Base-by-base conservation (phyloP, 2,797 vertebrate genomes). In the Chiloscyllium punctatum region DNA sequence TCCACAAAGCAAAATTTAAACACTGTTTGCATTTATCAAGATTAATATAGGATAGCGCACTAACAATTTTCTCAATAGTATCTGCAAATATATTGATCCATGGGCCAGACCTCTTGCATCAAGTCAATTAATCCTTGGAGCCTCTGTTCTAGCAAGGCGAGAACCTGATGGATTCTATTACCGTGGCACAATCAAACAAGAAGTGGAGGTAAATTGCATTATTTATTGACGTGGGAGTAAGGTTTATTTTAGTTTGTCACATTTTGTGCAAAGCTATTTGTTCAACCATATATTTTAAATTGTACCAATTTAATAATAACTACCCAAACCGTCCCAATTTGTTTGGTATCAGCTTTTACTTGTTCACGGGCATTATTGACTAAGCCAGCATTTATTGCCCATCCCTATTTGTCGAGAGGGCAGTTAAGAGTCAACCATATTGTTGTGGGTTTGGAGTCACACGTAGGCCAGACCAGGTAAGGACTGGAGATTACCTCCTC, bases 161-260 rank as follows among this genome's bases (percentile, higher is more conserved):
- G 97, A 98, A 77, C 84, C 30, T 21, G 98, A 98, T 86, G 98
- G 98, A 1, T 97, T 98, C 96, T 99, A 98, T 96, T 98, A 99
- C 96, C 79, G 0, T 72, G 98, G 98, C 30, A 98, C 97, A 90
- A 96, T 98, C 68, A 97, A 97, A 96, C 96, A 98, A 53, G 97
- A 98, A 96, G 95, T 98, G 48, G 97, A 98, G 98, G 97, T 68
- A 23, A 92, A 92, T 69, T 92, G 21, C 69, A 23, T 4, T 42
- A 23, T 92, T 25, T 51, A 27, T 51, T 87, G 84, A 53, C 6
- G 7, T 87, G 51, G 18, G 48, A 87, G 68, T 69, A 92, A 69
- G 4, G 23, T 92, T 84, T 48, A 21, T 69, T 69, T 42, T 42
- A 42, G 9, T 69, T 69, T 92, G 37, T 4, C 33, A 68, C 90